Base-by-base conservation (phyloP, 2,113 vertebrate genomes). In the Argyrosomus japonicus region DNA sequence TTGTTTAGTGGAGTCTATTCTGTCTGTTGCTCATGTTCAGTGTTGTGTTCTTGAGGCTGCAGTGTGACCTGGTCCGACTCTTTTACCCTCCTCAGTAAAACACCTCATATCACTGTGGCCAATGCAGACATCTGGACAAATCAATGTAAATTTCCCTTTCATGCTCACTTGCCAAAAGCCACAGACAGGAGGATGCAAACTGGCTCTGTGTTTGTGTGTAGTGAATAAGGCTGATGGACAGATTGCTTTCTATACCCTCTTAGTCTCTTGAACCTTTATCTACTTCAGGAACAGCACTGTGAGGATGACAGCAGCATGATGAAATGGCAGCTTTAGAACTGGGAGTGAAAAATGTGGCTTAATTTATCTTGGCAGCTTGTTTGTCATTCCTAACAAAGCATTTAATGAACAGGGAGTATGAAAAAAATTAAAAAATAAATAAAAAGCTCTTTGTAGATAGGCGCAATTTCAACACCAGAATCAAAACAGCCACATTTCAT, bases 51-150 rank as follows among this genome's bases (percentile, higher is more conserved):
- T 75, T 17, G 48, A 75, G 65, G 58, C 50, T 69, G 29, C 68
- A 48, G 43, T 57, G 84, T 40, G 63, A 67, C 43, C 80, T 21
- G 57, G 27, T 56, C 23, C 23, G 6, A 36, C 29, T 76, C 32
- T 64, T 83, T 12, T 93, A 85, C 93, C 93, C 91, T 89, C 60
- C 71, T 78, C 53, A 82, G 81, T 87, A 77, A 92, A 93, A 90
- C 90, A 87, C 75, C 82, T 91, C 82, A 13, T 90, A 86, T 92
- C 86, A 58, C 45, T 68, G 25, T 19, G 65, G 53, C 68, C 65
- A 27, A 82, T 9, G 80, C 89, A 92, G 82, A 91, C 88, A 85
- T 91, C 88, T 58, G 77, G 73, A 87, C 68, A 19, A 50, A 68
- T 79, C 63, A 17, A 51, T 58, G 77, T 77, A 57, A 68, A 82